phyloP scores from a whole-genome alignment of 1,140 invertebrate genomes.

The Oedothorax gibbosus region DNA sequence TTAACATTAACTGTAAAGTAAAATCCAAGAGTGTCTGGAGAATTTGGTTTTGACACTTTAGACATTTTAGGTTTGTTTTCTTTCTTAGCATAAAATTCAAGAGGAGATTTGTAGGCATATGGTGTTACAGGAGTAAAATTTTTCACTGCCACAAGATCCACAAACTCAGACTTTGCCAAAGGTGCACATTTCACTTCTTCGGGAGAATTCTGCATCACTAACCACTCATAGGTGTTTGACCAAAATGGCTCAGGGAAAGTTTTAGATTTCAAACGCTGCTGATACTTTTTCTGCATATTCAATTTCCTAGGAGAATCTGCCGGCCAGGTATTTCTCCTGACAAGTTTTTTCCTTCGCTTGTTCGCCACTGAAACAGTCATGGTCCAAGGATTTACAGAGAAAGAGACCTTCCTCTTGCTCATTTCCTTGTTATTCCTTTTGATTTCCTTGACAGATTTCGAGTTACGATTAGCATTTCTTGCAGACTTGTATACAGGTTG shows the following conservation, averaged over 20 bases:
- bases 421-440: neutral
- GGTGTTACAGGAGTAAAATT: constrained; percentile 10
- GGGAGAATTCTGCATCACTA: constrained; percentile 25
- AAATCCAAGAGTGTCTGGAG: constrained; percentile 18
- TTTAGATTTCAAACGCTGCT: constrained; percentile 22
- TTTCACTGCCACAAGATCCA: neutral
- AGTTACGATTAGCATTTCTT: neutral
- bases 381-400: constrained; percentile 14
- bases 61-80: neutral
- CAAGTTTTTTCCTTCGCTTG: constrained; percentile 18
- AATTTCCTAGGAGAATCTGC: constrained; percentile 40
- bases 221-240: constrained; percentile 53
- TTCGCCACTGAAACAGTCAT: constrained; percentile 27
- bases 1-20: constrained; percentile 13
- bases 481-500: neutral
- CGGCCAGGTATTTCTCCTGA: constrained; percentile 49
- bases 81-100: neutral
- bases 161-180: constrained; percentile 41
- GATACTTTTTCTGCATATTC: constrained; percentile 34
- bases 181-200: constrained; percentile 28
- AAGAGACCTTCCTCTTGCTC: constrained; percentile 24
- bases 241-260: constrained; percentile 49
- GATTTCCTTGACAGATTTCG: neutral
- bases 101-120: constrained; percentile 13
- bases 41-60: neutral